phyloP scores from a whole-genome alignment of 2,797 vertebrate species.

The Ficedula albicollis region DNA sequence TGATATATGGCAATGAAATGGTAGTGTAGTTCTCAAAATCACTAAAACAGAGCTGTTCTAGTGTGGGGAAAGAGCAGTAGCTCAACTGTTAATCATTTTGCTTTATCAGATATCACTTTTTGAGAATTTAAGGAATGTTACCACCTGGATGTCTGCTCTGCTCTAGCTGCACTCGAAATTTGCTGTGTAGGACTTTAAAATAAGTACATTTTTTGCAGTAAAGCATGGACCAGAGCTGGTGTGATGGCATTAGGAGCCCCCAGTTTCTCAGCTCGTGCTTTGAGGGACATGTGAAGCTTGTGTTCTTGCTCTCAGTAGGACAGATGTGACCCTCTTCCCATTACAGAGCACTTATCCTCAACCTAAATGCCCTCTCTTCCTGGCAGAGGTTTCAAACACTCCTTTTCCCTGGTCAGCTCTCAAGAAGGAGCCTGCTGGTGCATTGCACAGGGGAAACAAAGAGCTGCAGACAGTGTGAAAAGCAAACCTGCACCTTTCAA shows the following conservation, averaged over 20 bases:
- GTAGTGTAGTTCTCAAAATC: neutral
- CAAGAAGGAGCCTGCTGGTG: neutral
- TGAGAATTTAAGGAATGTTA: neutral
- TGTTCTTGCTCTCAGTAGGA: neutral
- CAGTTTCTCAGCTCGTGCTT: neutral
- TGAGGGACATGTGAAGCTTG: neutral
- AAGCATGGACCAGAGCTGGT: neutral
- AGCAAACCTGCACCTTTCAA: neutral
- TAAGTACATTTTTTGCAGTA: neutral
- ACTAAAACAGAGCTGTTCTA: neutral
- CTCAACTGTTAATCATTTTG: neutral
- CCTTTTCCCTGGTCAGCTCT: fast-evolving
- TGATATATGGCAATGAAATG: neutral
- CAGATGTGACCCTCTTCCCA: neutral
- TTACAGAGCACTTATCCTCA: neutral
- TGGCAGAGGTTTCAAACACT: neutral
- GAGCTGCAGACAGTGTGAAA: neutral
- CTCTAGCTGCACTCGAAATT: neutral
- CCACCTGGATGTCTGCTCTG: neutral
- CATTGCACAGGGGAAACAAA: neutral
- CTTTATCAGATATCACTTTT: neutral
- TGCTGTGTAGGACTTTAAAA: neutral
- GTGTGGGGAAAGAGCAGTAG: neutral
- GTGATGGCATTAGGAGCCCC: neutral
- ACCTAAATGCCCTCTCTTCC: neutral